Evolutionary conservation across 2,888 invertebrate species (phyloP).

Genomic region (Crematogaster levior): DNA sequence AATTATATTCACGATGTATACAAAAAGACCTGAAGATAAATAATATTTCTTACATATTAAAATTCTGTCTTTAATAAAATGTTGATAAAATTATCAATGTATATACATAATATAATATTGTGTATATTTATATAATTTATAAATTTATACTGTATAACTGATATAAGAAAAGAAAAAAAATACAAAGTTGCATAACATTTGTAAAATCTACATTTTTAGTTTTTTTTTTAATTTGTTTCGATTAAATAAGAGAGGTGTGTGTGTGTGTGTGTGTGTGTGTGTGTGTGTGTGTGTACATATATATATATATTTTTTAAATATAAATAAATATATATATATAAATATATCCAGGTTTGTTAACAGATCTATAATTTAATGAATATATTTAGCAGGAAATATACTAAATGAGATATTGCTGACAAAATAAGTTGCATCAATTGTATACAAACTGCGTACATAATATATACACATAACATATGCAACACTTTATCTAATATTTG

Average conservation of each 20-base stretch:
- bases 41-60: conserved; percentile 44
- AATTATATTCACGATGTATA: not conserved
- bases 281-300: no score
- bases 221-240: no score
- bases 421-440: conserved; percentile 41
- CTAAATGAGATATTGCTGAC: conserved; percentile 17
- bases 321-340: conserved; percentile 10
- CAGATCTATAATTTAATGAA: conserved; percentile 17
- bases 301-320: no score
- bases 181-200: conserved; percentile 43
- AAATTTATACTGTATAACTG: no score
- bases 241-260: conserved; percentile 36
- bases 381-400: conserved; percentile 22
- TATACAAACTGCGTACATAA: conserved; percentile 51
- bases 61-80: conserved; percentile 41
- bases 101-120: not conserved
- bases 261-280: no score
- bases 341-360: conserved; percentile 20
- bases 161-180: conserved; percentile 44
- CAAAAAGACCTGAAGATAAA: conserved; percentile 59
- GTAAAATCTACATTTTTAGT: conserved; percentile 58
- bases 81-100: conserved; percentile 48
- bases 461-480: conserved; percentile 55
- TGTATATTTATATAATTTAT: no score
- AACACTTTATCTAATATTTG: conserved; percentile 39